phyloP scores from a whole-genome alignment of 2,113 vertebrate species.

The Dissostichus mawsoni region DNA sequence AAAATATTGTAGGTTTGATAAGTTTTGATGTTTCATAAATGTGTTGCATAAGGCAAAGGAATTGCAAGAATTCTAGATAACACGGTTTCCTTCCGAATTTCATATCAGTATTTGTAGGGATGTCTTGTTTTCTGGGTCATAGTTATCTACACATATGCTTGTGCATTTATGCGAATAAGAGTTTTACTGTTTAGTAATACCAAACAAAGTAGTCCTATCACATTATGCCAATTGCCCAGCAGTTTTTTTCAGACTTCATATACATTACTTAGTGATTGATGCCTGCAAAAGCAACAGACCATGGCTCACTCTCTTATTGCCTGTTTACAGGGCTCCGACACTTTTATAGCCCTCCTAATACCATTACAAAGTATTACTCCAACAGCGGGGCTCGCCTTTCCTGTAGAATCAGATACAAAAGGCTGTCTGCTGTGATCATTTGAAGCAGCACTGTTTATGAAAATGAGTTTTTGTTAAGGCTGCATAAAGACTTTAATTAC shows the following conservation, averaged over 20 bases:
- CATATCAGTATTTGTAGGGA: background rate
- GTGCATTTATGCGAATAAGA: constrained; percentile 17
- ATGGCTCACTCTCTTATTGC: constrained; percentile 73
- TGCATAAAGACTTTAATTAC: background rate
- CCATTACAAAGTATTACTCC: constrained; percentile 77
- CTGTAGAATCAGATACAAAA: constrained; percentile 58
- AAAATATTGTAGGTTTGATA: background rate
- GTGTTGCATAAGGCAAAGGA: background rate
- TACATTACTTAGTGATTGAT: constrained; percentile 73
- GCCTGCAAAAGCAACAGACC: constrained; percentile 56
- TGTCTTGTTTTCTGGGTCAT: constrained; percentile 13
- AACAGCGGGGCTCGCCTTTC: constrained; percentile 62
- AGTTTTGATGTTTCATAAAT: background rate
- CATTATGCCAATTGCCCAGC: constrained; percentile 43
- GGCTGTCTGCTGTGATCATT: constrained; percentile 58
- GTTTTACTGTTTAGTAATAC: constrained; percentile 30
- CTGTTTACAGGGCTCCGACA: constrained; percentile 74
- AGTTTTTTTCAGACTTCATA: constrained; percentile 59
- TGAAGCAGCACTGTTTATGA: constrained; percentile 36
- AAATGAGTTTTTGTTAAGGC: constrained; percentile 41
- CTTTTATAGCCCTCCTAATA: constrained; percentile 75
- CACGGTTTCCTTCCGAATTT: background rate
- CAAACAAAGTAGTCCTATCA: constrained; percentile 47
- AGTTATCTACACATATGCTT: background rate
- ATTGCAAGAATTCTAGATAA: background rate